Evolutionary conservation across 2,888 invertebrate species (phyloP), one percentile per base, ranked within the genome.

Genomic region (Netelia fuscicornis): DNA sequence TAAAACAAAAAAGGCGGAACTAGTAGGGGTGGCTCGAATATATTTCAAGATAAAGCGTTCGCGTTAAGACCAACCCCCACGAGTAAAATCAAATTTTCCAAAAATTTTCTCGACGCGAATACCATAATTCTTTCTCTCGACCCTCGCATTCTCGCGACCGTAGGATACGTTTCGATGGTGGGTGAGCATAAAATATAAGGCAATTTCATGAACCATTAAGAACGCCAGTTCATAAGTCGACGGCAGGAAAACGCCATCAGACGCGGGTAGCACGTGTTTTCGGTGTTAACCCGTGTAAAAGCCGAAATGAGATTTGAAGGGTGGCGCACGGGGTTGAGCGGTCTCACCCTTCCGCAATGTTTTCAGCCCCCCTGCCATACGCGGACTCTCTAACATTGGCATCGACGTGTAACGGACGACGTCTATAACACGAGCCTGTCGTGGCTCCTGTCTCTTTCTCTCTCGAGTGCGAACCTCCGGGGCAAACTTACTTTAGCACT

Each of bases 131-230:
- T 74, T 81, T 62, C 81, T 52, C 20, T 20, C 62, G 30, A 44
- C 48, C 62, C 64, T 70, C 42, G 56, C 25, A 44, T 56, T 76
- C 48, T 25, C 37, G 37, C 37, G 48, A 48, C 86, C 65, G 65
- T 44, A 78, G 84, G 83, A 86, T 88, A 87, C 78, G 74, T 68
- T 72, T 44, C 70, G 54, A 70, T 77, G 75, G 48, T 48, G 58
- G 67, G 76, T 79, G 72, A 80, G 82, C 74, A 89, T 91, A 91
- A 91, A 91, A 91, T 91, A 91, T 91, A 90, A 89, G 91, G 91
- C 91, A 91, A 91, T 91, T 91, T 91, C 91, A 91, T 91, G 91
- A 91, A 90, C 91, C 91, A 91, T 91, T 91, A 91, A 90, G 91
- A 91, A 88, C 89, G 89, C 90, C 89, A 91, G 90, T 91, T 91